Conservation (phyloP, 2,888 invertebrate genomes). For the Spatulosminthurus flaviceps region DNA sequence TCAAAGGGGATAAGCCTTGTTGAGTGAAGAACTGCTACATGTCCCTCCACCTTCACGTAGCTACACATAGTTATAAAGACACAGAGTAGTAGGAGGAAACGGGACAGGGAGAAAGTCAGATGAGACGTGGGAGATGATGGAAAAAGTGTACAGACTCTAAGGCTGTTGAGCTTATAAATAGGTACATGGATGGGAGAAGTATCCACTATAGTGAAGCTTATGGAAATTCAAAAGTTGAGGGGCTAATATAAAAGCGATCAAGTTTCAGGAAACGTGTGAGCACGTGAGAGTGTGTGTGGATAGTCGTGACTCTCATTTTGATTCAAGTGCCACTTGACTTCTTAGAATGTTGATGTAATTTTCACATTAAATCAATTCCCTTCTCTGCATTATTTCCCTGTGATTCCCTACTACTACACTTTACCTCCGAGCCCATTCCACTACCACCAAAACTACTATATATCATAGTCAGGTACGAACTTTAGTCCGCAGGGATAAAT, state of each 20-base stretch:
- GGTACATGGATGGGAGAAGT: too few species aligned
- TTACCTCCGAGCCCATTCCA: too few species aligned
- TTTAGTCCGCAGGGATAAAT: too few species aligned
- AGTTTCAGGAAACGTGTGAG: background rate
- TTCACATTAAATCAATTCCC: conserved; percentile 8
- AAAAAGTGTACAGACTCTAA: background rate
- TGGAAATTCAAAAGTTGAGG: conserved; percentile 7
- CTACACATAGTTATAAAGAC: background rate
- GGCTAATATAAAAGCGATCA: conserved; percentile 13
- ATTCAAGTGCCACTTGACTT: conserved; percentile 18
- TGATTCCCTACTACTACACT: too few species aligned
- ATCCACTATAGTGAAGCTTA: background rate
- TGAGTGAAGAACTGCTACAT: background rate
- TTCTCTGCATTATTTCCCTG: background rate
- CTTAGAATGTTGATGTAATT: background rate
- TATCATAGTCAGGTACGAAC: too few species aligned
- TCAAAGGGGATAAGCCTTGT: conserved; percentile 33
- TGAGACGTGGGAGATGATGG: background rate
- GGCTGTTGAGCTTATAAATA: background rate
- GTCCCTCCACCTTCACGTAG: too few species aligned
- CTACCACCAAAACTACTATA: too few species aligned
- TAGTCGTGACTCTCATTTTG: conserved; percentile 6
- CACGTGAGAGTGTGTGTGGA: conserved; percentile 10
- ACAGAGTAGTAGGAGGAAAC: background rate
- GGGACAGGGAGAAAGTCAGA: background rate